Evolutionary conservation across 2,797 vertebrate species (phyloP), one percentile per base, ranked within the genome.

Genomic region (Brachyalestes nurse): DNA sequence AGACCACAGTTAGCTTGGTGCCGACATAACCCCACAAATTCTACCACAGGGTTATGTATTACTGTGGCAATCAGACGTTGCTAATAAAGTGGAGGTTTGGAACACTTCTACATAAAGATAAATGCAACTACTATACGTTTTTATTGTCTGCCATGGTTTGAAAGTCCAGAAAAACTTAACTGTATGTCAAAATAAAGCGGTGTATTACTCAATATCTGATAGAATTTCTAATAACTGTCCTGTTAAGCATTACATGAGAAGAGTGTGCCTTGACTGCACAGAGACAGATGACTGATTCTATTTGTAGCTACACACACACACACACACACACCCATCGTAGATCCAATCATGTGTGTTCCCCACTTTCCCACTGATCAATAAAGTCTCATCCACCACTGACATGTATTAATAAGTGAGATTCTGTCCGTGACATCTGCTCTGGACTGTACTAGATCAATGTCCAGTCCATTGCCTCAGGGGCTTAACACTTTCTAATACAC

Each of bases 401-500:
- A 72, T 57, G 21, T 69, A 82, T 77, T 77, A 67, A 81, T 66
- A 79, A 67, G 70, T 23, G 65, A 45, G 72, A 70, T 81, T 62
- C 66, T 66, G 28, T 71, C 28, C 42, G 53, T 79, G 75, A 74
- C 58, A 51, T 72, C 67, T 14, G 38, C 60, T 72, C 57, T 42
- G 66, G 77, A 73, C 77, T 75, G 14, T 53, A 55, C 28, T 71
- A 17, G 57, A 83, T 83, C 81, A 80, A 83, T 76, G 61, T 38
- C 57, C 19, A 72, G 78, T 74, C 53, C 58, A 16, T 70, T 70
- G 17, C 34, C 70, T 79, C 51, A 5, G 61, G 71, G 83, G 76
- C 72, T 40, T 70, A 72, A 73, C 78, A 67, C 66, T 78, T n/a
- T 72, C 65, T 75, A 67, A 62, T 55, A 85, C 78, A 80, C 64